Base-by-base conservation (phyloP, 2,888 invertebrate species). In the Antheraea yamamai region DNA sequence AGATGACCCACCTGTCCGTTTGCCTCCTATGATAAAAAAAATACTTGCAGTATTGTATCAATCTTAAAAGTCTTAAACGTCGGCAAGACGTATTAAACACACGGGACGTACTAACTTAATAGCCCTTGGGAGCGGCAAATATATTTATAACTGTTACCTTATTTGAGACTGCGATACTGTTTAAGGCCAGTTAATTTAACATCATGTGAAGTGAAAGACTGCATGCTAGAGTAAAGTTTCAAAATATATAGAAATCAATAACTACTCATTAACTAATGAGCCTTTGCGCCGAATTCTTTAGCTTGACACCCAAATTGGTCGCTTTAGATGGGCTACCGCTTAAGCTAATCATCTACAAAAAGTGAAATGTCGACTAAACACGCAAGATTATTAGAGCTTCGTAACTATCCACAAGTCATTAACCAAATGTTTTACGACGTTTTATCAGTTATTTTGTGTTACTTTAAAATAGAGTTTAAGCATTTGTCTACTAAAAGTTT, bases 351-450 rank as follows among this genome's bases (percentile, higher is more conserved):
- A 39, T 39, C 12, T n/a, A 70, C 39, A 39, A 70, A 39, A 30
- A 70, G 70, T 26, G 4, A 16, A 70, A 70, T 70, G 39, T 20
- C 35, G 39, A n/a, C 70, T 70, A 39, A 70, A 70, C 70, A 70
- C n/a, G 70, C 70, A 70, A 70, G 20, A 20, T 20, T 39, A 39
- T 70, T 70, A 16, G 20, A 70, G 39, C 20, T 39, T 70, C 39
- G 39, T 70, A 39, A 35, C 6, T 70, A 64, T 64, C 23, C 16
- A 16, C 23, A 26, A 64, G 26, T 64, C 16, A 26, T 66, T 30
- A 26, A 26, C 30, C 16, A 66, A 1, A 66, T 16, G 7, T 66
- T 66, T 66, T 23, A 61, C n/a, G 23, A 61, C 23, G 30, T 66
- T 66, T 26, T 66, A 12, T n/a, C n/a, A n/a, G 23, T 23, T 61